Evolutionary conservation across 2,888 invertebrate genomes (phyloP), one percentile per base, ranked within the genome.

Genomic region (Junonia oenone): DNA sequence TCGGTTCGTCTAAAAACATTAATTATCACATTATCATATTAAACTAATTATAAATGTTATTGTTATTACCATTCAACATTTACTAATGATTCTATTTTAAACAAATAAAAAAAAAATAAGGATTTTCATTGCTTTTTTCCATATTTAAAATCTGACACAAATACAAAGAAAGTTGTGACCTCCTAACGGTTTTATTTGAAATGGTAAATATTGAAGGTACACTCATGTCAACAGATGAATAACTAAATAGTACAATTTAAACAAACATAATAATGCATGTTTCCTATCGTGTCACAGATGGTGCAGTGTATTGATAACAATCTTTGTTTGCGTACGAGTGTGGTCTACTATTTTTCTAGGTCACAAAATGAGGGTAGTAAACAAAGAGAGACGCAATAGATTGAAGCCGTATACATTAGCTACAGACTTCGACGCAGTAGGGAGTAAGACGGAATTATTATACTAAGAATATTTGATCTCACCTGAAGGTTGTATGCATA

Each of bases 401-500:
- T 58, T 65, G 71, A 63, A 58, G 60, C 55, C 37, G 49, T 46
- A 58, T 49, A 51, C 60, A 59, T 63, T 59, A 64, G 46, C 33
- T 49, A 48, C 51, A 58, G 55, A 54, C 63, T 70, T 63, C 59
- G 69, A 63, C 74, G 73, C 65, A 76, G 45, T 53, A 45, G 35
- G 57, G 51, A 55, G 58, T 62, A 65, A 61, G 50, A 47, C 54
- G 62, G 63, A 66, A 68, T 75, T 64, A 65, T 66, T 66, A 74
- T 74, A 65, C 69, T 73, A 72, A 66, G 66, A 76, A 78, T 72
- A 71, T 70, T 62, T 72, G 69, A 73, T 68, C 85, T 86, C 85
- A 95, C 95, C 91, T 94, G 93, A 77, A 96, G 91, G 87, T 96
- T 94, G 94, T 95, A 96, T 74, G 95, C 92, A 81, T 94, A 93